Conservation (phyloP, 2,888 invertebrate species). For the Drosophila parthenogenetica region DNA sequence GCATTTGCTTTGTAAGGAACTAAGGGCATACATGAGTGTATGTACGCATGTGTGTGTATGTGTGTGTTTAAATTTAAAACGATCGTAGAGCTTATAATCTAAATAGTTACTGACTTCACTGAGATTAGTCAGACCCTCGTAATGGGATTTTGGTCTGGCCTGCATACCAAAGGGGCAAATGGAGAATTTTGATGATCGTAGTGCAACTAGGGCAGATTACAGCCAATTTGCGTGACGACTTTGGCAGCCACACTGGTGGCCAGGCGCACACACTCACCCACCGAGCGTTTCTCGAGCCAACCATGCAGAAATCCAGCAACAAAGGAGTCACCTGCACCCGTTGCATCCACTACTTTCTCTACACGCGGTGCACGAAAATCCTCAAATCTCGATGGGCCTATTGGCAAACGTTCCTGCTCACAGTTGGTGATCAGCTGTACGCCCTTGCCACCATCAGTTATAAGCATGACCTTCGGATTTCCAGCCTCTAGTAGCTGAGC, state of each 20-base stretch:
- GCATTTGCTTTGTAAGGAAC: slow-evolving; percentile 37
- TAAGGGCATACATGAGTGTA: slow-evolving; percentile 20
- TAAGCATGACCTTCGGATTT: slow-evolving; percentile 85
- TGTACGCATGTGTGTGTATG: not conserved
- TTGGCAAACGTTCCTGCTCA: slow-evolving; percentile 64
- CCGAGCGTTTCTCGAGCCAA: slow-evolving; percentile 83
- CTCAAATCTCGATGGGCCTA: slow-evolving; percentile 67
- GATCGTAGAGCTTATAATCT: slow-evolving; percentile 28
- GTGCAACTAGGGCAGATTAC: slow-evolving; percentile 83
- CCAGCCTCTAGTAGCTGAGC: slow-evolving; percentile 48
- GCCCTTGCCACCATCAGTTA: slow-evolving; percentile 88
- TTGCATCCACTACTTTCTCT: slow-evolving; percentile 86
- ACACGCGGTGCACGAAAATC: slow-evolving; percentile 84
- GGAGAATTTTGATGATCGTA: not conserved
- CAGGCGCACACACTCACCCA: slow-evolving; percentile 85
- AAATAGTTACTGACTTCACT: slow-evolving; percentile 50
- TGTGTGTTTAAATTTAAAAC: not conserved
- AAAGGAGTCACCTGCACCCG: slow-evolving; percentile 88
- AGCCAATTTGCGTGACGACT: slow-evolving; percentile 86
- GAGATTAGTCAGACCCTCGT: slow-evolving; percentile 14
- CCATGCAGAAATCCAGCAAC: slow-evolving; percentile 87
- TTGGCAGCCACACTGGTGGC: slow-evolving; percentile 85
- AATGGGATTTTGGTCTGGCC: slow-evolving; percentile 11
- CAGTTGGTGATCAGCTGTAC: slow-evolving; percentile 85
- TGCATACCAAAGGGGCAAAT: slow-evolving; percentile 5